Evolutionary conservation across 2,888 invertebrate species (phyloP).

Genomic region (Clistopyga incitator): DNA sequence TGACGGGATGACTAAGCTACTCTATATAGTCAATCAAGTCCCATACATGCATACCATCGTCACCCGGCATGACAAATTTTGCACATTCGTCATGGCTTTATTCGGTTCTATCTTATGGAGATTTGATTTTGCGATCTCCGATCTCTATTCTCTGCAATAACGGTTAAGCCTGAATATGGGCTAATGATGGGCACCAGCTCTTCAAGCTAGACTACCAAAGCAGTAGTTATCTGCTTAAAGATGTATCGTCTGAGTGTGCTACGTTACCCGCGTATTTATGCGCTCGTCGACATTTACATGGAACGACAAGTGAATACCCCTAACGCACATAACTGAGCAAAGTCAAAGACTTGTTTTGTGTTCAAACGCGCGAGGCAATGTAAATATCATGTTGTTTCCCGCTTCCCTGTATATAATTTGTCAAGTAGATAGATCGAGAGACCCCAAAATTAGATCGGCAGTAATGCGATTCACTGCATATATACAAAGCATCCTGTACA

Average conservation of each 20-base stretch:
- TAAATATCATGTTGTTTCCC: not conserved
- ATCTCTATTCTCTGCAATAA: not conserved
- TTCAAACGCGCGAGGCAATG: not conserved
- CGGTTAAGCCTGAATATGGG: no score
- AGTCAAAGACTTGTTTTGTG: not conserved
- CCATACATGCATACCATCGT: not conserved
- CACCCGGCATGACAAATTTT: not conserved
- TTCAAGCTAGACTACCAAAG: not conserved
- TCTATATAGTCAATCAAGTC: not conserved
- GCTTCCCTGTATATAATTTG: not conserved
- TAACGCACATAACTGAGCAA: not conserved
- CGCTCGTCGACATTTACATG: not conserved
- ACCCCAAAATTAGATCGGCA: constrained; percentile 52
- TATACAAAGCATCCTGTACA: not conserved
- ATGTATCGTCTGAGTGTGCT: not conserved
- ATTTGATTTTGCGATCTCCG: not conserved
- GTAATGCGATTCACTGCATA: constrained; percentile 17
- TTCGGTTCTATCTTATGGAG: not conserved
- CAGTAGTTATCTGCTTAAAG: not conserved
- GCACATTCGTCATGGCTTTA: not conserved
- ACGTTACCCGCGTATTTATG: not conserved
- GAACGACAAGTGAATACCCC: constrained; percentile 14
- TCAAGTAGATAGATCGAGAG: constrained; percentile 23
- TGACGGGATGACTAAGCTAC: not conserved
- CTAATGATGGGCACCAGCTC: not conserved